phyloP scores from a whole-genome alignment of 1,140 invertebrate species.

The Mycetomoellerius zeteki region DNA sequence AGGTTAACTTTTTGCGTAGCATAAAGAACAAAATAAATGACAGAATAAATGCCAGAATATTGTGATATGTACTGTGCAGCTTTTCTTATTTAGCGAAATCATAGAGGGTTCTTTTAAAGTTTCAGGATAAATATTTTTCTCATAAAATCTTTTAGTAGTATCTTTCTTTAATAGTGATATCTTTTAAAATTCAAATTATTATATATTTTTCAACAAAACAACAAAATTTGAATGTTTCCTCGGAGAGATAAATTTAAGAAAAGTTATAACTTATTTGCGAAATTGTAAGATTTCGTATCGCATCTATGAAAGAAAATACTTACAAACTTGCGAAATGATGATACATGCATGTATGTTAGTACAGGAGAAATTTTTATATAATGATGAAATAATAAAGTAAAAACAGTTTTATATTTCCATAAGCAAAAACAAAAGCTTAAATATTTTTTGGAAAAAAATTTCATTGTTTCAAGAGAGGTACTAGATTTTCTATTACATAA shows the following conservation, averaged over 20 bases:
- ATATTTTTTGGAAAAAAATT: neutral
- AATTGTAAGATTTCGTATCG: neutral
- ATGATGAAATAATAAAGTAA: neutral
- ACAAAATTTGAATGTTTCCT: neutral
- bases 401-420: neutral
- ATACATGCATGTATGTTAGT: neutral
- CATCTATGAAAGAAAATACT: neutral
- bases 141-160: neutral
- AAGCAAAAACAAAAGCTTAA: neutral
- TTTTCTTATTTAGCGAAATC: conserved; percentile 13
- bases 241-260: neutral
- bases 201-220: neutral
- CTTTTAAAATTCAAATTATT: neutral
- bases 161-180: neutral
- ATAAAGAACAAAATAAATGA: conserved; percentile 5
- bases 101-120: neutral
- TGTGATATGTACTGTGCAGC: neutral
- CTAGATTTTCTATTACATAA: neutral
- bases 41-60: neutral
- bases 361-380: neutral
- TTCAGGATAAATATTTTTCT: neutral
- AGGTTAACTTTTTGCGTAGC: neutral
- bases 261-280: neutral
- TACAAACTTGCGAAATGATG: neutral
- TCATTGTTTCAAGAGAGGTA: neutral